Percentiles rank a stretch among this genome's conserved stretches.
Conservation (phyloP, 2,888 invertebrate species). For the Notodonta ziczac region DNA sequence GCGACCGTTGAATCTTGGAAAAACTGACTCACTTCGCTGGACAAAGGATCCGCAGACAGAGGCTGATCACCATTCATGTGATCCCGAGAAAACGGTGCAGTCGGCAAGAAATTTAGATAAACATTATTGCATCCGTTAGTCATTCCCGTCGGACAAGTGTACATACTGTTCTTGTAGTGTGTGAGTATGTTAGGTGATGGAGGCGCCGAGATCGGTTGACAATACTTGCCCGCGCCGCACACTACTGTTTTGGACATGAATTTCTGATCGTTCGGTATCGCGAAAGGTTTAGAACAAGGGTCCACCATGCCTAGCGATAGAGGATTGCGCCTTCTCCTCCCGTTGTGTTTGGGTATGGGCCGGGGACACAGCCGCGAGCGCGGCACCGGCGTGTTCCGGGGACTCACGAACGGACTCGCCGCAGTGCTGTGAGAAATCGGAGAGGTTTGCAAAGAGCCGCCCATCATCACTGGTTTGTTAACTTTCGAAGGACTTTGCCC, state of each 20-base stretch:
- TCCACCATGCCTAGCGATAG: slow-evolving; percentile 65
- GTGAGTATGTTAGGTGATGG: slow-evolving; percentile 86
- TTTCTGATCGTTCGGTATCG: slow-evolving; percentile 77
- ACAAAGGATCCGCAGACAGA: slow-evolving; percentile 77
- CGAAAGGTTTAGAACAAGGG: slow-evolving; percentile 67
- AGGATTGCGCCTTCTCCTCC: slow-evolving; percentile 67
- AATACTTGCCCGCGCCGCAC: slow-evolving; percentile 67
- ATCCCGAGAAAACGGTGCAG: slow-evolving; percentile 67
- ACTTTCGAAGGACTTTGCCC: slow-evolving; percentile 70
- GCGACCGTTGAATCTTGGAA: slow-evolving; percentile 78
- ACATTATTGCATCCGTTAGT: slow-evolving; percentile 76
- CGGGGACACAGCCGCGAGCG: slow-evolving; percentile 86
- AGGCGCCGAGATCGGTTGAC: slow-evolving; percentile 87
- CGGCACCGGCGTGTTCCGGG: slow-evolving; percentile 89
- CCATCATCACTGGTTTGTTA: slow-evolving; percentile 65
- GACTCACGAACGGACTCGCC: slow-evolving; percentile 93
- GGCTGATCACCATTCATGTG: slow-evolving; percentile 77
- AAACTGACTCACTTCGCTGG: slow-evolving; percentile 86
- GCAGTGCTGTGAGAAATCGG: slow-evolving; percentile 87
- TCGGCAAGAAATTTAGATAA: slow-evolving; percentile 73
- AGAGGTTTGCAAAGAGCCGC: slow-evolving; percentile 75
- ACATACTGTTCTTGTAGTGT: slow-evolving; percentile 79
- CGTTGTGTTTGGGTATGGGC: slow-evolving; percentile 74
- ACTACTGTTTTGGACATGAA: slow-evolving; percentile 61
- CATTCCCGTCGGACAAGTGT: slow-evolving; percentile 68